Conservation (phyloP, 2,113 vertebrate species). For the Gymnorhina tibicen region DNA sequence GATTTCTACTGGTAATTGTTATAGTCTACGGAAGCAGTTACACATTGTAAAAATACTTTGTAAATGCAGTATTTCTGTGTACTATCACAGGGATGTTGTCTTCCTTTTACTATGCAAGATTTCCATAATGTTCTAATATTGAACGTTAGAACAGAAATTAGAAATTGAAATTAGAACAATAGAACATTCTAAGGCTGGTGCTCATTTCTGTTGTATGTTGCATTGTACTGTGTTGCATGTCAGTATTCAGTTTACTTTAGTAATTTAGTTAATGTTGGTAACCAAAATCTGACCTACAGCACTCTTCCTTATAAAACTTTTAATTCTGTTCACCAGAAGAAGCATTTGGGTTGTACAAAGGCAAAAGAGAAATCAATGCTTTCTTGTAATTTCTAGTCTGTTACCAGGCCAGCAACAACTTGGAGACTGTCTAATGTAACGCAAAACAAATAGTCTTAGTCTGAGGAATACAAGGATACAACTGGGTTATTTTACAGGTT, state of each 20-base stretch:
- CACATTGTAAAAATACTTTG: neutral
- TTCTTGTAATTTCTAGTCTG: neutral
- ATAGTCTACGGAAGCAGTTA: neutral
- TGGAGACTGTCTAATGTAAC: neutral
- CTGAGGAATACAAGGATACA: neutral
- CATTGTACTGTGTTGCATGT: neutral
- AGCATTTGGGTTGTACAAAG: neutral
- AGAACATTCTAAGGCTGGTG: neutral
- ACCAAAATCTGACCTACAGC: neutral
- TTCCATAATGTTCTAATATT: neutral
- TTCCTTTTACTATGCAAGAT: neutral
- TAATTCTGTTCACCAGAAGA: neutral
- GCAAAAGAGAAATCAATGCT: neutral
- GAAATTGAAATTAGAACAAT: no score
- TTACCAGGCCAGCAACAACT: neutral
- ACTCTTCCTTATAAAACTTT: neutral
- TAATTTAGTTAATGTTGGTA: neutral
- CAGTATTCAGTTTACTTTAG: neutral
- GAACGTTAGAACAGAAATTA: neutral
- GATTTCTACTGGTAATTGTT: neutral
- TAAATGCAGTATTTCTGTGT: neutral
- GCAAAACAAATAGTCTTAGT: neutral
- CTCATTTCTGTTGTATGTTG: neutral
- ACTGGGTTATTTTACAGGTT: neutral
- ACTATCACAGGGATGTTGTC: no score